Evolutionary conservation across 2,797 vertebrate species (phyloP).

Genomic region (Iguana delicatissima): DNA sequence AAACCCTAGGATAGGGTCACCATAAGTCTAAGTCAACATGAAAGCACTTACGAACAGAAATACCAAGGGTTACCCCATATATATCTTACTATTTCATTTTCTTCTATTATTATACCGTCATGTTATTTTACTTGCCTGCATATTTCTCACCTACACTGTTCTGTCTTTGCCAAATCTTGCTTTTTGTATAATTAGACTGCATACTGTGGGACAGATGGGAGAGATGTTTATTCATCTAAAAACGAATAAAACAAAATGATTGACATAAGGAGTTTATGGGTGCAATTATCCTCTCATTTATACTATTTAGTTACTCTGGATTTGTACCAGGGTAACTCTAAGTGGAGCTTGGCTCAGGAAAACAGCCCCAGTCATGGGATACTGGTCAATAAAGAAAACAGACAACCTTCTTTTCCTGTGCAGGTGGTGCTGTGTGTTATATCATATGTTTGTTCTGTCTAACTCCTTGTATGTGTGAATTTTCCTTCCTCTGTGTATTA

Average conservation of each 20-base stretch:
- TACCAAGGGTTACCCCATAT: neutral
- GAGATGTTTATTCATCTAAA: conserved; percentile 47
- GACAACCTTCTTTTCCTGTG: conserved; percentile 56
- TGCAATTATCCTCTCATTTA: conserved; percentile 47
- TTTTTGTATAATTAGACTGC: conserved; percentile 28
- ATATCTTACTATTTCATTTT: neutral
- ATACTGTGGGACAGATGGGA: neutral
- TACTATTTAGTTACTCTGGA: conserved; percentile 39
- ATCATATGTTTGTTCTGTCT: conserved; percentile 39
- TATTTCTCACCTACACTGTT: neutral
- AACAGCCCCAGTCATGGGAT: conserved; percentile 49
- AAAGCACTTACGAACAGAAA: neutral
- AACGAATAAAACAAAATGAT: conserved; percentile 43
- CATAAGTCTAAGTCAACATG: neutral
- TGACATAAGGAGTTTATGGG: conserved; percentile 3
- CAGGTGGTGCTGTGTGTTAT: conserved; percentile 58
- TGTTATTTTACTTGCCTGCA: conserved; percentile 11
- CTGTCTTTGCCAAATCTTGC: conserved; percentile 28
- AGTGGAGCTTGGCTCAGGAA: conserved; percentile 53
- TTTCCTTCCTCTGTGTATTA: conserved; percentile 39
- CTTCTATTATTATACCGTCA: neutral
- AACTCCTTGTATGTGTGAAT: conserved; percentile 34
- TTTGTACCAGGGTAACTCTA: conserved; percentile 53
- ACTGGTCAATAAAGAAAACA: conserved; percentile 53
- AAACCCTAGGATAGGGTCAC: neutral